phyloP scores from a whole-genome alignment of 2,113 vertebrate genomes.

The Epinephelus cyanopodus region DNA sequence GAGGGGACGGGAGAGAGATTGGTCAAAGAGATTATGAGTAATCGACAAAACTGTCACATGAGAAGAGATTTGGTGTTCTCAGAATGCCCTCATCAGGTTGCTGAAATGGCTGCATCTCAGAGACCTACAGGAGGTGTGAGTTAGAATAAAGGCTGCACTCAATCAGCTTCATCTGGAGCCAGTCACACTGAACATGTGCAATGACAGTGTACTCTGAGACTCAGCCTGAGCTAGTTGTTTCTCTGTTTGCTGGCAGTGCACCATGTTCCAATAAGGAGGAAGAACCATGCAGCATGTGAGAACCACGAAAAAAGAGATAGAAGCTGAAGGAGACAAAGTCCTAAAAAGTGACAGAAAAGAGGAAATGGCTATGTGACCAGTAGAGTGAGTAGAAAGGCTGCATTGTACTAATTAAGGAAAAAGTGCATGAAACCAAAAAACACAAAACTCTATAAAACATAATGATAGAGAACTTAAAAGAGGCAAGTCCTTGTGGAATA shows the following conservation, averaged over 20 bases:
- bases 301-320: constrained; percentile 7
- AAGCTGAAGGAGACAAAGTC: neutral
- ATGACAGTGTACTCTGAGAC: constrained; percentile 40
- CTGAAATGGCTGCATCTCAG: neutral
- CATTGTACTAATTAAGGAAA: neutral
- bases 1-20: neutral
- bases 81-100: constrained; percentile 23
- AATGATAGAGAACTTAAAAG: neutral
- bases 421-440: neutral
- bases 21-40: neutral
- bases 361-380: constrained; percentile 2
- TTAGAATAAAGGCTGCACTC: constrained; percentile 40
- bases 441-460: neutral
- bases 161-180: constrained; percentile 55
- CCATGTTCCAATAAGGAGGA: constrained; percentile 43
- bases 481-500: neutral
- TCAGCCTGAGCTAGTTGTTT: constrained; percentile 15
- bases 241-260: constrained; percentile 36
- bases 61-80: neutral
- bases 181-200: constrained; percentile 42
- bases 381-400: neutral
- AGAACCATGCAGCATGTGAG: constrained; percentile 28
- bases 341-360: constrained; percentile 26
- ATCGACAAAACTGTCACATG: neutral
- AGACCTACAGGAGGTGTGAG: constrained; percentile 11